These are phyloP conservation scores for Istiophorus platypterus DNA, from an alignment of 2,113 vertebrate species.

Conservation along the genomic window DNA sequence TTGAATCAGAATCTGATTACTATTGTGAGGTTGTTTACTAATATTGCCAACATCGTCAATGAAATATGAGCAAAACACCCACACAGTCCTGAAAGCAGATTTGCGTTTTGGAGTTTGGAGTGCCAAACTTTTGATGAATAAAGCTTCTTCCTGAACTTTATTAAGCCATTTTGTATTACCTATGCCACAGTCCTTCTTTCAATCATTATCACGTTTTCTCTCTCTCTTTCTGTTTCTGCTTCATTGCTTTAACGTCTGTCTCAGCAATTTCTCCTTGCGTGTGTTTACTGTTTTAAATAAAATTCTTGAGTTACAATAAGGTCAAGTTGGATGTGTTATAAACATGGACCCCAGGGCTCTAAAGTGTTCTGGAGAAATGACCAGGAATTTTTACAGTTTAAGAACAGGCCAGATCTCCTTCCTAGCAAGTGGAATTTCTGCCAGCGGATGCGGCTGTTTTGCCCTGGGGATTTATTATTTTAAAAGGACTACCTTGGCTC, in stretches of 20 bases:
- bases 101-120: too few relatives aligned
- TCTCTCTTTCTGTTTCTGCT: not conserved
- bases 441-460: slow-evolving; percentile 57
- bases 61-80: not conserved
- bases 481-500: slow-evolving; percentile 32
- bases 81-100: not conserved
- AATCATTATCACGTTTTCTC: not conserved
- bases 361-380: slow-evolving; percentile 49
- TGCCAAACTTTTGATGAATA: too few relatives aligned
- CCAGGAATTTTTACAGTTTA: slow-evolving; percentile 74
- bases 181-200: not conserved
- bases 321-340: slow-evolving; percentile 54
- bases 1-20: not conserved
- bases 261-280: slow-evolving; percentile 13
- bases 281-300: slow-evolving; percentile 34
- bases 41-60: not conserved
- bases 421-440: slow-evolving; percentile 57
- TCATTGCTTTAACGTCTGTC: not conserved
- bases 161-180: not conserved
- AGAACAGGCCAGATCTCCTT: slow-evolving; percentile 46
- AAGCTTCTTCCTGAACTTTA: too few relatives aligned
- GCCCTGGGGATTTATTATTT: slow-evolving; percentile 26
- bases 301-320: slow-evolving; percentile 35
- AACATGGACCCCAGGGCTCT: slow-evolving; percentile 16
- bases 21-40: not conserved